These are phyloP conservation scores for Scolopax mira DNA, from an alignment of 2,113 vertebrate genomes.

Conservation along the genomic window DNA sequence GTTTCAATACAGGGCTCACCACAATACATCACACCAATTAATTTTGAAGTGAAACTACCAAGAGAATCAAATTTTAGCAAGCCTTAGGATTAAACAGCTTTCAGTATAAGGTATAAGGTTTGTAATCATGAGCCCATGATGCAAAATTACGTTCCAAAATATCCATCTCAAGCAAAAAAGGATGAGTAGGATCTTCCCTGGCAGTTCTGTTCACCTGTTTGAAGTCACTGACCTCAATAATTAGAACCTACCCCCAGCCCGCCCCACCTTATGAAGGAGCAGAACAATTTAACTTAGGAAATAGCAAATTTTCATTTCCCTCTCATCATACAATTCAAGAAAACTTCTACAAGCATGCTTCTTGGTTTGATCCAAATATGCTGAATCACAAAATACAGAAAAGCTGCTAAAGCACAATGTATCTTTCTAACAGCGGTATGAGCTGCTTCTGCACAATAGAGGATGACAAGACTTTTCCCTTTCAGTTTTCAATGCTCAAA, in stretches of 20 bases:
- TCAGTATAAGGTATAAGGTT: not conserved
- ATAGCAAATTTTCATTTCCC: not conserved
- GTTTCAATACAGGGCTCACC: not conserved
- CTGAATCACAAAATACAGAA: not conserved
- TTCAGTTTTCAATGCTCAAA: not conserved
- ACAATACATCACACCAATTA: not conserved
- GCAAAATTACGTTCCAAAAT: not conserved
- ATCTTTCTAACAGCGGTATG: not conserved
- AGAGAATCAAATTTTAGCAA: not conserved
- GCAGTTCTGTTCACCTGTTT: not conserved
- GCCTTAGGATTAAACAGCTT: not conserved
- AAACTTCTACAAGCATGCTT: not conserved
- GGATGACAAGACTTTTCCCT: not conserved
- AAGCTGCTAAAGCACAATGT: not conserved
- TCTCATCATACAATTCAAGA: not conserved
- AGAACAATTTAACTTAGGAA: not conserved
- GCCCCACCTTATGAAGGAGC: rapidly evolving
- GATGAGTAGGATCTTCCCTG: not conserved
- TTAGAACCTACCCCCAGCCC: not conserved
- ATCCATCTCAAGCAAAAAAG: not conserved
- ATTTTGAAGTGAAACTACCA: not conserved
- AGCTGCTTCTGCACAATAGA: not conserved
- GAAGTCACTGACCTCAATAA: not conserved
- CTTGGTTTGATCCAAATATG: not conserved
- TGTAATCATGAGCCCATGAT: not conserved